Conservation (phyloP, 1,140 invertebrate genomes). For the Drosophila sucinea region DNA sequence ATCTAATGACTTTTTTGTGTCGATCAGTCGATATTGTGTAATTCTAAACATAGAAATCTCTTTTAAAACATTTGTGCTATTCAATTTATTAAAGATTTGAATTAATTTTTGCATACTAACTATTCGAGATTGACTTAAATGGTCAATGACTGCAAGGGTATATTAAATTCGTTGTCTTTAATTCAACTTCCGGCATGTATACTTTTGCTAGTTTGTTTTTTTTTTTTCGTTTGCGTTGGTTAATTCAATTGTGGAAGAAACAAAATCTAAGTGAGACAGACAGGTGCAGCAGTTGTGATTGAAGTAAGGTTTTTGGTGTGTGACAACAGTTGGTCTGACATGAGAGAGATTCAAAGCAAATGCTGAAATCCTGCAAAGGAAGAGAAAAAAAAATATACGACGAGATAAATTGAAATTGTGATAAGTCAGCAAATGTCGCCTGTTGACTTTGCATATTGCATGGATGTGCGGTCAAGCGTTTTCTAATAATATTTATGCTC, state of each 20-base stretch:
- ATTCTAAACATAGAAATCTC: too few species aligned
- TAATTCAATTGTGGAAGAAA: conserved; percentile 47
- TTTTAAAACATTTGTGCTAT: too few species aligned
- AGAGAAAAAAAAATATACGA: conserved; percentile 35
- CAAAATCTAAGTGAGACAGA: conserved; percentile 18
- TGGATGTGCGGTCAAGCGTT: conserved; percentile 65
- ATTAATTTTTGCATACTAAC: too few species aligned
- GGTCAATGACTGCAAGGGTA: too few species aligned
- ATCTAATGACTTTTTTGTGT: too few species aligned
- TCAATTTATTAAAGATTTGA: too few species aligned
- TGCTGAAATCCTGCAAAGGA: conserved; percentile 29
- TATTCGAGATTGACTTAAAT: too few species aligned
- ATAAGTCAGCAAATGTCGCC: conserved; percentile 61
- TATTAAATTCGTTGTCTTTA: neutral
- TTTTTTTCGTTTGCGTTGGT: conserved; percentile 10
- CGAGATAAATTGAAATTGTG: conserved; percentile 34
- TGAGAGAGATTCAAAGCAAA: conserved; percentile 2
- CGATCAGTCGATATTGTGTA: too few species aligned
- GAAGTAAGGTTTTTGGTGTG: conserved; percentile 4
- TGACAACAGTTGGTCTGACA: conserved; percentile 20
- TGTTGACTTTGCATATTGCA: conserved; percentile 62
- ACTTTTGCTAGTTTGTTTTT: conserved; percentile 10
- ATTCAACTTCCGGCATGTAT: neutral
- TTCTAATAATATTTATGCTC: conserved; percentile 62
- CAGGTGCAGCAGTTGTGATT: conserved; percentile 21